Conservation (phyloP, 2,113 vertebrate species). For the Mustelus asterias region DNA sequence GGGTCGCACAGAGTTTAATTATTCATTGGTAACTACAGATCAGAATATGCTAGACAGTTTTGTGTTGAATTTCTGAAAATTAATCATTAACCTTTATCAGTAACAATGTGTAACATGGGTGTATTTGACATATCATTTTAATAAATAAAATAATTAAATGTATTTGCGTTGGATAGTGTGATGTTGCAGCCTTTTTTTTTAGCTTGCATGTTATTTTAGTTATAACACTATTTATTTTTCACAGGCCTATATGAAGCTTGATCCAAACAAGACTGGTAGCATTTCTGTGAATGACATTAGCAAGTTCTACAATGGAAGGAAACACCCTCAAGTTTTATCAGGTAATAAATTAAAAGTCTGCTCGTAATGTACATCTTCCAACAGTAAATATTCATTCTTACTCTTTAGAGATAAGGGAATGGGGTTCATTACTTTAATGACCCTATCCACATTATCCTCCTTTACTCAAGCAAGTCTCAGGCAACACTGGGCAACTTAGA, state of each 20-base stretch:
- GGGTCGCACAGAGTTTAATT: background rate
- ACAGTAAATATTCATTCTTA: background rate
- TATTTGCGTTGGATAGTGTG: background rate
- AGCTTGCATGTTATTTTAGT: background rate
- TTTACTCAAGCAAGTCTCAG: background rate
- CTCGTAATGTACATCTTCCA: background rate
- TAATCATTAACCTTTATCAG: background rate
- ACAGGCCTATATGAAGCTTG: conserved; percentile 73
- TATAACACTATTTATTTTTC: conserved; percentile 39
- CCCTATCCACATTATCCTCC: no score
- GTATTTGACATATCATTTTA: background rate
- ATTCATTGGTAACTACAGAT: background rate
- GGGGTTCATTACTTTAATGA: background rate
- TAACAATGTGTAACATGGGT: background rate
- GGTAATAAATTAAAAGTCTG: conserved; percentile 47
- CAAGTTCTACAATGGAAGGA: conserved; percentile 69
- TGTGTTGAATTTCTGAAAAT: background rate
- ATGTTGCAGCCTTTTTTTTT: conserved; percentile 13
- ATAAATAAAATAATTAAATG: background rate
- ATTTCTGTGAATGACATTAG: conserved; percentile 58
- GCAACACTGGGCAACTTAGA: no score
- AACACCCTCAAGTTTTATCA: conserved; percentile 59
- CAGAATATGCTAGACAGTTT: background rate
- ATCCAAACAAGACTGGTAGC: conserved; percentile 66
- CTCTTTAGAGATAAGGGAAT: background rate